Base-by-base conservation (phyloP, 2,888 invertebrate genomes). In the Tridacna crocea region DNA sequence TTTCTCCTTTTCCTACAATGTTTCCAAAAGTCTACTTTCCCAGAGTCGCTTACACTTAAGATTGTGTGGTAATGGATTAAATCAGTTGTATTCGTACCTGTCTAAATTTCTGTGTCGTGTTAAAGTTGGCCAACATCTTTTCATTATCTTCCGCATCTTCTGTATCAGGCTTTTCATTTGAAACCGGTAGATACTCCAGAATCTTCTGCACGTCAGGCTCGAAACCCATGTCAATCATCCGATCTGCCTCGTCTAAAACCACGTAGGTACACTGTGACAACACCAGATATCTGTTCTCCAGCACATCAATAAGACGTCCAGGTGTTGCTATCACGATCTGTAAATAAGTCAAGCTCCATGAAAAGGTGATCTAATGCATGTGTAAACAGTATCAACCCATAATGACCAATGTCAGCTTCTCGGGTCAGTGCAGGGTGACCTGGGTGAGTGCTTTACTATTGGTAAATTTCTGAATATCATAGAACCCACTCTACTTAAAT, bases 191-290 rank as follows among this genome's bases (percentile, higher is more conserved):
- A 94, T 97, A 98, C 92, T 99, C 99, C 51, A 99, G 95, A 94
- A 99, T 99, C 94, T 98, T 98, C 93, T 99, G 99, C 0, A 99
- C 99, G 85, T 95, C 95, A 63, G 99, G 98, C 94, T 99, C 99
- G 94, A 99, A 99, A 94, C 99, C 99, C 98, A 99, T 99, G 96
- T 99, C 99, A 95, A 99, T 99, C 99, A 99, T 99, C 93, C 99
- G 96, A 95, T 99, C 99, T 51, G 99, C 99, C 95, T 96, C 96
- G 89, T 96, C 96, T 89, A 96, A 94, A 79, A 96, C 99, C 82
- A 99, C 98, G 94, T 99, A 99, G 0, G 99, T 99, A 95, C 99
- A 99, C 93, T 99, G 98, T 94, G 97, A 98, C 22, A 99, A 95
- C 13, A 99, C 99, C 87, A 99, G 95, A 94, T 99, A 99, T 82